A percentile compares a stretch with the other conserved stretches of the same genome.
Evolutionary conservation across 1,140 invertebrate genomes (phyloP).

Genomic region (Meloidogyne chitwoodi): DNA sequence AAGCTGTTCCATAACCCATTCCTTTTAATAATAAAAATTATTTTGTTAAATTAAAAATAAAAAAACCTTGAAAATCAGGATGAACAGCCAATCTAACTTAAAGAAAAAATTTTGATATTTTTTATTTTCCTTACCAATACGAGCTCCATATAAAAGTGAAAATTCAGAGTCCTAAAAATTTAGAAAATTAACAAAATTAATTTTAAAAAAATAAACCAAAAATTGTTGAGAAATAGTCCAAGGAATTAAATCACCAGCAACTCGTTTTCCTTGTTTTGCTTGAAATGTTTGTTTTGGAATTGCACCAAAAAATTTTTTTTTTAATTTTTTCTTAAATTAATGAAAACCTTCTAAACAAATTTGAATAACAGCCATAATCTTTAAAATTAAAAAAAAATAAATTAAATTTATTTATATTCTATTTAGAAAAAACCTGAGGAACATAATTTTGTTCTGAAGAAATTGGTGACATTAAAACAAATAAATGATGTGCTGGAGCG

Average conservation of each 20-base stretch:
- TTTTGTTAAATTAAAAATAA: neutral
- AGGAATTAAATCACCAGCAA: slow-evolving; percentile 91
- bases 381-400: neutral
- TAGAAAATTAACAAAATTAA: slow-evolving; percentile 6
- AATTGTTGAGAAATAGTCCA: slow-evolving; percentile 92
- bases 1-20: slow-evolving; percentile 89
- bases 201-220: slow-evolving; percentile 34
- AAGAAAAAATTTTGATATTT: neutral
- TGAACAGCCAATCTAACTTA: slow-evolving; percentile 91
- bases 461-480: slow-evolving; percentile 84
- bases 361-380: slow-evolving; percentile 61
- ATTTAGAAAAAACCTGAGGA: slow-evolving; percentile 80
- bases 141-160: slow-evolving; percentile 79
- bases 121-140: slow-evolving; percentile 66
- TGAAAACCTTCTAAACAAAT: slow-evolving; percentile 82
- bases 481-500: slow-evolving; percentile 90
- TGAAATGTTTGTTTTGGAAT: slow-evolving; percentile 76
- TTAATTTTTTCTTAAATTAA: neutral
- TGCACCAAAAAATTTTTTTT: slow-evolving; percentile 58
- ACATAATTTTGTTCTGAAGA: slow-evolving; percentile 67
- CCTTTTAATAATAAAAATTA: slow-evolving; percentile 58
- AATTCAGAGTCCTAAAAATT: slow-evolving; percentile 77
- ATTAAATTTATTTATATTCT: slow-evolving; percentile 1
- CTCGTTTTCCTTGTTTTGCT: slow-evolving; percentile 77
- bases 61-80: slow-evolving; percentile 74